Evolutionary conservation across 2,113 vertebrate species (phyloP).

Genomic region (Nerophis lumbriciformis): DNA sequence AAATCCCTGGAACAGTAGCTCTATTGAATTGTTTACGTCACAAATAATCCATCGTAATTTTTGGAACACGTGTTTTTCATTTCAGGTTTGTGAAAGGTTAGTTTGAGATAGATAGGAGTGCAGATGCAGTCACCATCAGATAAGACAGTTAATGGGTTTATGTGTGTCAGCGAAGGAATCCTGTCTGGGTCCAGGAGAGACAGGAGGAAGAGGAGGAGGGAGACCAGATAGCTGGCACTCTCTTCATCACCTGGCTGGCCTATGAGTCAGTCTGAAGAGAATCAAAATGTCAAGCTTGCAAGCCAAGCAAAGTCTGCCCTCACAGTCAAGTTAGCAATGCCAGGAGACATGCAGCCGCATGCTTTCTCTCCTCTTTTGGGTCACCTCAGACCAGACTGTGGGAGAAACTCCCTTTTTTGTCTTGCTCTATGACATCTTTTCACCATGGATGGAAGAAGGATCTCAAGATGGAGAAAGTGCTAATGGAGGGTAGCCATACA

Average conservation of each 20-base stretch:
- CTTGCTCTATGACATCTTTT: constrained; percentile 27
- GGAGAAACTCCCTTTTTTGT: constrained; percentile 48
- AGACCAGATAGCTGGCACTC: constrained; percentile 39
- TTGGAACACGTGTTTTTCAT: constrained; percentile 63
- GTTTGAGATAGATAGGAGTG: constrained; percentile 62
- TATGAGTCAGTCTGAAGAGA: constrained; percentile 36
- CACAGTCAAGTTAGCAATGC: constrained; percentile 16
- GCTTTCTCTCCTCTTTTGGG: constrained; percentile 7
- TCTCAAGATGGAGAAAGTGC: constrained; percentile 21
- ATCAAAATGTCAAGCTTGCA: constrained; percentile 27
- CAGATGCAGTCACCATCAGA: constrained; percentile 63
- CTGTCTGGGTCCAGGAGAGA: constrained; percentile 54
- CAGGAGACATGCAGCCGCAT: constrained; percentile 7
- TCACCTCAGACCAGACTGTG: constrained; percentile 49
- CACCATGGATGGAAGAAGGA: constrained; percentile 21
- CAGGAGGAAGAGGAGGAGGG: constrained; percentile 19
- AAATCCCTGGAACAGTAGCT: constrained; percentile 28
- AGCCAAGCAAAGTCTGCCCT: constrained; percentile 17
- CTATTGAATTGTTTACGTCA: constrained; percentile 38
- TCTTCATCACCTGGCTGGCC: constrained; percentile 58
- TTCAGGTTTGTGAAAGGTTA: constrained; percentile 57
- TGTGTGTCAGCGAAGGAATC: constrained; percentile 68
- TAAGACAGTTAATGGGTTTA: constrained; percentile 70
- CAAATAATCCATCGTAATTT: constrained; percentile 35
- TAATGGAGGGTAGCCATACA: constrained; percentile 43